Evolutionary conservation across 2,797 vertebrate species (phyloP).

Genomic region (Sebastolobus altivelis): DNA sequence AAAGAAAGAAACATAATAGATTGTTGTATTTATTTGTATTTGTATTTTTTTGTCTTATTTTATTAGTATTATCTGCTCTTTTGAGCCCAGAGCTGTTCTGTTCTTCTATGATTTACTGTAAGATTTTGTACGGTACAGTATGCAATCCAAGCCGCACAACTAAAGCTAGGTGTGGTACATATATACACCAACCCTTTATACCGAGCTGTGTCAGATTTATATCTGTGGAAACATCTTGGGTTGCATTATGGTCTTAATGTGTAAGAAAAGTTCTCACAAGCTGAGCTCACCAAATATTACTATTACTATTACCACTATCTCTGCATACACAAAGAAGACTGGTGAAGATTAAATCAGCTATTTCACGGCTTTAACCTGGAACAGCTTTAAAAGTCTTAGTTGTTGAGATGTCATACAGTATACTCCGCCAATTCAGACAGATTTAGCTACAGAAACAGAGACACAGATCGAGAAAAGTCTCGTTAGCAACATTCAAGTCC

Average conservation of each 20-base stretch:
- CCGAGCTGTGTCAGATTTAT: slow-evolving; percentile 82
- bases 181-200: slow-evolving; percentile 75
- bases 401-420: neutral
- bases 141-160: slow-evolving; percentile 68
- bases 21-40: neutral
- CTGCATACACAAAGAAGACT: neutral
- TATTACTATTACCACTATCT: neutral
- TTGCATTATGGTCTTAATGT: neutral
- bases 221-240: slow-evolving; percentile 69
- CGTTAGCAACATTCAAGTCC: slow-evolving; percentile 1
- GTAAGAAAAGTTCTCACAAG: neutral
- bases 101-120: slow-evolving; percentile 2
- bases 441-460: slow-evolving; percentile 15
- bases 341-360: neutral
- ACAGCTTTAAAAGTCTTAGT: neutral
- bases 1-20: neutral
- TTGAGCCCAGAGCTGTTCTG: neutral
- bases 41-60: neutral
- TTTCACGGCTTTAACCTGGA: neutral
- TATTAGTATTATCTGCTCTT: neutral
- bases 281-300: neutral
- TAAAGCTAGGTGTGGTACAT: slow-evolving; percentile 80
- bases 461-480: neutral
- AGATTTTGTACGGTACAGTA: slow-evolving; percentile 13
- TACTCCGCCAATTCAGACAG: neutral